phyloP scores from a whole-genome alignment of 1,140 invertebrate genomes.

The Lordiphosa clarofinis region DNA sequence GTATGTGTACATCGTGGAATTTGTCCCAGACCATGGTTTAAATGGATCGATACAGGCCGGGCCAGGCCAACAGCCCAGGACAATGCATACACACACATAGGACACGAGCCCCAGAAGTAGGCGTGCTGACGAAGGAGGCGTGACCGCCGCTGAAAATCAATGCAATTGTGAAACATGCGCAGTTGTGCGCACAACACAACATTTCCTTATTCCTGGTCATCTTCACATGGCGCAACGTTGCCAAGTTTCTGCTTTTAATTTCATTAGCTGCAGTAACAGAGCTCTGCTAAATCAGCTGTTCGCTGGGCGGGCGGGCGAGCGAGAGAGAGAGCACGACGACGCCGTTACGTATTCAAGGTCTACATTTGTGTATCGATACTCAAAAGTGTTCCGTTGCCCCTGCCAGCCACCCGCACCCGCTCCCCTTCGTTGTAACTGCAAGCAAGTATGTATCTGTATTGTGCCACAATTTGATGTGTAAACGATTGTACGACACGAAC shows the following conservation, averaged over 20 bases:
- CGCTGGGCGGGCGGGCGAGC: neutral
- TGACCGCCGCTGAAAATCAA: conserved; percentile 20
- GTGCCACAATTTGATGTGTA: no score
- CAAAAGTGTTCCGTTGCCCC: conserved; percentile 16
- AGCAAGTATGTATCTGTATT: conserved; percentile 1
- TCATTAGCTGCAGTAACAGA: conserved; percentile 29
- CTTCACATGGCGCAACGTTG: conserved; percentile 7
- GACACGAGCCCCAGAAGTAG: conserved; percentile 12
- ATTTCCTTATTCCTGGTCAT: conserved; percentile 3
- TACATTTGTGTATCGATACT: conserved; percentile 61
- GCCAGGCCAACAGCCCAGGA: conserved; percentile 47
- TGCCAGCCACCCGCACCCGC: neutral
- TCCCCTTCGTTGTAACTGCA: conserved; percentile 11
- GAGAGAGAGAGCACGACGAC: neutral
- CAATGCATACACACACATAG: conserved; percentile 37
- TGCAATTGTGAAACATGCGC: conserved; percentile 41
- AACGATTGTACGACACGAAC: conserved; percentile 1
- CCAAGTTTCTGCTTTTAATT: conserved; percentile 29
- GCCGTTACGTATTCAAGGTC: conserved; percentile 63
- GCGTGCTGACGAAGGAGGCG: conserved; percentile 6
- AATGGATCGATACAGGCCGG: conserved; percentile 35
- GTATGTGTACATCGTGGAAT: conserved; percentile 47
- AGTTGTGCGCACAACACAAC: conserved; percentile 14
- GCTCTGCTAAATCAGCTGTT: conserved; percentile 54
- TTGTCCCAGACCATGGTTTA: conserved; percentile 71